Conservation (phyloP, 2,888 invertebrate genomes). For the Erannis defoliaria region DNA sequence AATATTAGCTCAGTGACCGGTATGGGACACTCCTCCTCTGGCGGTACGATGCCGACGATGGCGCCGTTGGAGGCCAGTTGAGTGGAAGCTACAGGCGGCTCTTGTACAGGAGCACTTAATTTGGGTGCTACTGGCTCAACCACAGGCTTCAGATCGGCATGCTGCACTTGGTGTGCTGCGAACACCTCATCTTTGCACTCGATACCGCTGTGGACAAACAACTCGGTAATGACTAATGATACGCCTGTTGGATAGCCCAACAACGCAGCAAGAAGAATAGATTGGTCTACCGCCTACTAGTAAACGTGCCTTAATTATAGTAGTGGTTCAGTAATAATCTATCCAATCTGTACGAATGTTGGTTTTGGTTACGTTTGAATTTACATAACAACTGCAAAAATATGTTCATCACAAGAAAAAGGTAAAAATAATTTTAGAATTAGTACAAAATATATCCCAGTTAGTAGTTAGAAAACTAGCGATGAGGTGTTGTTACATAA, state of each 20-base stretch:
- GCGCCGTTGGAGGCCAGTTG: constrained; percentile 71
- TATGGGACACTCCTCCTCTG: constrained; percentile 85
- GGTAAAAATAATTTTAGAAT: too few species aligned
- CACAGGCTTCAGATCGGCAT: constrained; percentile 76
- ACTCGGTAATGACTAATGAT: constrained; percentile 60
- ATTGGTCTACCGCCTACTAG: constrained; percentile 53
- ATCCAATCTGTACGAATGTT: not conserved
- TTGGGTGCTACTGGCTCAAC: constrained; percentile 56
- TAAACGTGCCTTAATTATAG: constrained; percentile 47
- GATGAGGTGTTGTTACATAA: constrained; percentile 11
- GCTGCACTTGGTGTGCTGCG: constrained; percentile 87
- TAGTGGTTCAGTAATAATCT: constrained; percentile 27
- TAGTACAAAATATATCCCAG: constrained; percentile 11
- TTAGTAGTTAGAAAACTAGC: constrained; percentile 23
- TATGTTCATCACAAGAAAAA: not conserved
- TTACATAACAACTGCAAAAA: not conserved
- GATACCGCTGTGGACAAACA: constrained; percentile 89
- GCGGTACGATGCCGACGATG: constrained; percentile 68
- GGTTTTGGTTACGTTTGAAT: not conserved
- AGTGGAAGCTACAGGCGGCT: constrained; percentile 47
- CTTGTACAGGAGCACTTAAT: constrained; percentile 39
- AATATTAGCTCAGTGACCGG: constrained; percentile 92
- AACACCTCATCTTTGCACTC: constrained; percentile 93
- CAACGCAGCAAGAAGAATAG: constrained; percentile 38
- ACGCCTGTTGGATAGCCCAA: constrained; percentile 50